Evolutionary conservation across 2,888 invertebrate species (phyloP).

Genomic region (Cinara cedri): DNA sequence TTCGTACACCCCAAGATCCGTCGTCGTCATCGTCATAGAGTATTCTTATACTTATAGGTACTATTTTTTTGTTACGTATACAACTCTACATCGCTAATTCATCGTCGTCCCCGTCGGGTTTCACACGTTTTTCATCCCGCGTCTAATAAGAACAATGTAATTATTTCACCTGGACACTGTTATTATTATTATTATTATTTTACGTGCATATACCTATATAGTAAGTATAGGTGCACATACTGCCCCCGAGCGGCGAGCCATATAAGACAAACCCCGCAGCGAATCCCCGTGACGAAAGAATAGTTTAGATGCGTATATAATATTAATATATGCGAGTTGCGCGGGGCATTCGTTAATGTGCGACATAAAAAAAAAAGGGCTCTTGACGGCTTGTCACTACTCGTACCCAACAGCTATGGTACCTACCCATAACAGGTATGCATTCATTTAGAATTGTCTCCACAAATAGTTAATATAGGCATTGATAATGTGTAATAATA

Average conservation of each 20-base stretch:
- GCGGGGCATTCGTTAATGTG: too few species aligned
- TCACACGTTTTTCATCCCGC: conserved; percentile 35
- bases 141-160: conserved; percentile 29
- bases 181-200: not conserved
- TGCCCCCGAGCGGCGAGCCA: conserved; percentile 19
- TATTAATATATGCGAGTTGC: too few species aligned
- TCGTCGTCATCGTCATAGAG: not conserved
- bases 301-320: too few species aligned
- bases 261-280: conserved; percentile 15
- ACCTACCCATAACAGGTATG: too few species aligned
- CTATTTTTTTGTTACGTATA: not conserved
- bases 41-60: not conserved
- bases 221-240: not conserved
- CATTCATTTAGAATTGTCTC: too few species aligned
- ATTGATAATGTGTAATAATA: too few species aligned
- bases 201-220: not conserved
- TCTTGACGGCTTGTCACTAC: too few species aligned
- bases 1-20: not conserved
- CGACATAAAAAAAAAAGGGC: too few species aligned
- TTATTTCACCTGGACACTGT: conserved; percentile 22
- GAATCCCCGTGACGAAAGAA: not conserved
- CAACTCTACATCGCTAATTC: not conserved
- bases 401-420: too few species aligned
- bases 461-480: too few species aligned
- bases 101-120: conserved; percentile 37